Evolutionary conservation across 2,113 vertebrate genomes (phyloP), one percentile per base, ranked within the genome.

Genomic region (Xiphophorus maculatus): DNA sequence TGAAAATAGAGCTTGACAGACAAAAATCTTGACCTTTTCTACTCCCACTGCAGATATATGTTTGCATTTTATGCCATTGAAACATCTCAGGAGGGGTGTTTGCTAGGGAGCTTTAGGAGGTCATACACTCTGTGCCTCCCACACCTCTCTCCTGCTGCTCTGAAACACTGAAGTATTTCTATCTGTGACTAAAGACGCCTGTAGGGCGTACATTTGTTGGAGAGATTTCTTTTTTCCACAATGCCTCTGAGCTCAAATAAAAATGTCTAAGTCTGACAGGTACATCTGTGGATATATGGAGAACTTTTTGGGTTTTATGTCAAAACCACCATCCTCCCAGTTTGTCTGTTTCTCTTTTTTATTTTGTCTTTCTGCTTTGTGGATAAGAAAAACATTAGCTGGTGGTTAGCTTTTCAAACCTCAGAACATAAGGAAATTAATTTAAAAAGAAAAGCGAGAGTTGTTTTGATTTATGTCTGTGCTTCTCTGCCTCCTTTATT

Each of bases 251-350:
- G 58, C 79, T 76, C 48, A 88, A 88, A 87, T 88, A 77, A 72
- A 82, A 86, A 83, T 83, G 71, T 84, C 66, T 77, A 60, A 74
- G 66, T 75, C 61, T 86, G 73, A 85, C 83, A 80, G 77, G 78
- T 83, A 84, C 85, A 80, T 87, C 87, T 84, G 83, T 84, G 75
- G 77, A 80, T 69, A 81, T 88, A 84, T 84, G 77, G 86, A 87
- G 85, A 78, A 77, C 71, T 76, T 37, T 79, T 90, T 89, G 79
- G 51, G 71, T 63, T 76, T 88, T 73, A 86, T 77, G 69, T 40
- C 79, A 77, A 42, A 33, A 73, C 63, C 40, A 67, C 19, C 29
- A n/a, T 29, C 27, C 22, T 22, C 22, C 48, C 61, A 14, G 44
- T 81, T 69, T 69, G 60, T 29, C 40, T 40, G 11, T 33, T 29